phyloP scores from a whole-genome alignment of 2,888 invertebrate genomes.

The Stenurella melanura region DNA sequence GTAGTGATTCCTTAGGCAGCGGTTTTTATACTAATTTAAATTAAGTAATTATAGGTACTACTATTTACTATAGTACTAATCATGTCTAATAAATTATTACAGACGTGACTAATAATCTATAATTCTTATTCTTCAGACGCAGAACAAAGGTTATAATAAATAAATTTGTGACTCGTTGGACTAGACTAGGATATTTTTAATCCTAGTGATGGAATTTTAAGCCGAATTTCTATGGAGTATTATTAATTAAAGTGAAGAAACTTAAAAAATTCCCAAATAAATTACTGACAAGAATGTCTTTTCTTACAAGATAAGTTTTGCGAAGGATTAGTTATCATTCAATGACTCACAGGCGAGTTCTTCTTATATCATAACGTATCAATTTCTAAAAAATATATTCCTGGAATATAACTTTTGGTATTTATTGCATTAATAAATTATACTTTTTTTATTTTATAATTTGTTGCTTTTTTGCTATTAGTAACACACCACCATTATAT shows the following conservation, averaged over 20 bases:
- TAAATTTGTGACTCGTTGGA: neutral
- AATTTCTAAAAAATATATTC: neutral
- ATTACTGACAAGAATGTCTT: neutral
- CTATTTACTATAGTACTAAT: no score
- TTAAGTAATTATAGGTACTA: no score
- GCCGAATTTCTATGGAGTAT: neutral
- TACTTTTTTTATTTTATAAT: neutral
- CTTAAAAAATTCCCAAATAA: neutral
- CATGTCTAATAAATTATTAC: no score
- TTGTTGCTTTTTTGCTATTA: no score
- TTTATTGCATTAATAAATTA: neutral
- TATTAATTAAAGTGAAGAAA: neutral
- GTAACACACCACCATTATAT: no score
- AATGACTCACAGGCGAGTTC: neutral
- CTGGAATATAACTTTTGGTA: neutral
- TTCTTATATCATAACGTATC: neutral
- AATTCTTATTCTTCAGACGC: no score
- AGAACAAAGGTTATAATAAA: no score
- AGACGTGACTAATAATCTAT: no score
- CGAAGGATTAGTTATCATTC: neutral
- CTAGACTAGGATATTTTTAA: neutral
- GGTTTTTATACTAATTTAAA: no score
- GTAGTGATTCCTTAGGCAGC: no score
- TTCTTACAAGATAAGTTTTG: neutral
- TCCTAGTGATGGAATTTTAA: neutral